Conservation (phyloP, 2,888 invertebrate species). For the Julus scandinavius region DNA sequence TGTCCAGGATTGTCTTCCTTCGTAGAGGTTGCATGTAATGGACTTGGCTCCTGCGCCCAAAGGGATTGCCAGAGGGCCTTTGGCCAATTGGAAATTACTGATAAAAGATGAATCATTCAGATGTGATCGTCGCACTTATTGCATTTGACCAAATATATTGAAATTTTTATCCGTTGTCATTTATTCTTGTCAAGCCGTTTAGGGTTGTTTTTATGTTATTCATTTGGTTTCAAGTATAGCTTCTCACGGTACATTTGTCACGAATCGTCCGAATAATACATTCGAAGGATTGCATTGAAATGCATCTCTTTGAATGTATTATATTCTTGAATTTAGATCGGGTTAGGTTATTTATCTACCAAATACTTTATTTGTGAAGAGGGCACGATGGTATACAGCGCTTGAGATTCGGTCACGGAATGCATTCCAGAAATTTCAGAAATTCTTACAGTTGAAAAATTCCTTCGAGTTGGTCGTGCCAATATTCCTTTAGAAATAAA, state of each 20-base stretch:
- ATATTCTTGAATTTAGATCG: not conserved
- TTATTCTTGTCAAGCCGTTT: not conserved
- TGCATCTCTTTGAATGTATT: not conserved
- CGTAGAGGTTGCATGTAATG: not conserved
- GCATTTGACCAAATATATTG: not conserved
- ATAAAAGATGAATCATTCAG: constrained; percentile 13
- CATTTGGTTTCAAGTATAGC: not conserved
- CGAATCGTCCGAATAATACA: not conserved
- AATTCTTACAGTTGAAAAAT: not conserved
- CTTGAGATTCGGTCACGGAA: not conserved
- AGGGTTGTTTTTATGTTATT: not conserved
- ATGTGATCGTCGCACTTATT: constrained; percentile 1
- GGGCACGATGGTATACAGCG: not conserved
- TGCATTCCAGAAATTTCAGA: not conserved
- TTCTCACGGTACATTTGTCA: not conserved
- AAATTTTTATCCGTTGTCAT: not conserved
- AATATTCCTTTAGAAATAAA: not conserved
- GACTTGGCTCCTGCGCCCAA: not conserved
- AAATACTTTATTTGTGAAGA: not conserved
- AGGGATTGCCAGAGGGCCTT: constrained; percentile 9
- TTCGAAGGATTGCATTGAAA: not conserved
- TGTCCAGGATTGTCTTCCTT: not conserved
- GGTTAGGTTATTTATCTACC: not conserved
- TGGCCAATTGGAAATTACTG: not conserved
- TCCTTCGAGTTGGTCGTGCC: not conserved